phyloP scores from a whole-genome alignment of 2,797 vertebrate genomes.

The Alauda arvensis region DNA sequence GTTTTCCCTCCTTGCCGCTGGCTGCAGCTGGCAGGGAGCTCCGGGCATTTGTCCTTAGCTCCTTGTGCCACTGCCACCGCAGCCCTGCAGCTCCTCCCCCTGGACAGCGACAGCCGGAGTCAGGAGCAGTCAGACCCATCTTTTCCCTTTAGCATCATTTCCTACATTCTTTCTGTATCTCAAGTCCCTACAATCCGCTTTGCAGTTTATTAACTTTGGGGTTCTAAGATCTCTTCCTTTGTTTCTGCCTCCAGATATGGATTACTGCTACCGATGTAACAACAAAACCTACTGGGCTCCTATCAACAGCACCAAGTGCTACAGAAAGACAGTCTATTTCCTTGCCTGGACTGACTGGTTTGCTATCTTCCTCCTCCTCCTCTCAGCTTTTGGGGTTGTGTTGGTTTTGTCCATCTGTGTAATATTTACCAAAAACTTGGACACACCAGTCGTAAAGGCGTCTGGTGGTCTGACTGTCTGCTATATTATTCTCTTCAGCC shows the following conservation, averaged over 20 bases:
- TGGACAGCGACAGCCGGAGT: not conserved
- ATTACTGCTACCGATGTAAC: conserved; percentile 79
- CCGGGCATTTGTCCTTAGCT: not conserved
- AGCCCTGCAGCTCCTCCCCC: conserved; percentile 21
- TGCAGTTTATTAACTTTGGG: not conserved
- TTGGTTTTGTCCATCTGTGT: conserved; percentile 72
- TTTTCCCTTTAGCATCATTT: not conserved
- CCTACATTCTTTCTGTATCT: not conserved
- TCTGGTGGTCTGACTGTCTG: conserved; percentile 81
- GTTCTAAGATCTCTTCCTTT: not conserved
- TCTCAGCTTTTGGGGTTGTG: conserved; percentile 75
- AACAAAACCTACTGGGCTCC: conserved; percentile 79
- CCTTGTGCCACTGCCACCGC: not conserved
- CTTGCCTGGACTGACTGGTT: conserved; percentile 81
- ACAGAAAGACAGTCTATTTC: conserved; percentile 72
- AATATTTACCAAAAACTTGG: conserved; percentile 79
- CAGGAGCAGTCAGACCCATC: not conserved
- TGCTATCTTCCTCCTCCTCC: conserved; percentile 75
- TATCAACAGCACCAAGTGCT: conserved; percentile 71
- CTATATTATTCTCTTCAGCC: conserved; percentile 83
- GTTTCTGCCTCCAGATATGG: conserved; percentile 77
- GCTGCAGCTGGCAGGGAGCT: not conserved
- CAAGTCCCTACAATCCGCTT: not conserved
- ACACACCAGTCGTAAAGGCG: conserved; percentile 83
- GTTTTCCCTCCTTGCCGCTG: not conserved